These are phyloP conservation scores for Rhynchotus rufescens DNA, from an alignment of 2,797 vertebrate genomes.

Conservation along the genomic window DNA sequence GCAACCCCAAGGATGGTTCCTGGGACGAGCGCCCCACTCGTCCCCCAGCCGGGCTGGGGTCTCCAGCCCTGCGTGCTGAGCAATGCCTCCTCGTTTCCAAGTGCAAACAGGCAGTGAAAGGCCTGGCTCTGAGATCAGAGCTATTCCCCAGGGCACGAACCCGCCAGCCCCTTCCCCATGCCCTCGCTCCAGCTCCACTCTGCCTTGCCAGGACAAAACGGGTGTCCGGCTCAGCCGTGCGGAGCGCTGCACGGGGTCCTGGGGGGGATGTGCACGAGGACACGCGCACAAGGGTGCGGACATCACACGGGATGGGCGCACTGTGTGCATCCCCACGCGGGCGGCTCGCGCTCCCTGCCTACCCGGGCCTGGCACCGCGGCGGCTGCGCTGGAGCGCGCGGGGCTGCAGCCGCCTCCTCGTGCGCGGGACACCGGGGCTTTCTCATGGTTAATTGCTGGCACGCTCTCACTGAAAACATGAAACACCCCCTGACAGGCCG, in stretches of 20 bases:
- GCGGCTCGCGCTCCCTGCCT: background rate
- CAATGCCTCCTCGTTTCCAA: conserved; percentile 49
- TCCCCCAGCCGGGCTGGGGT: background rate
- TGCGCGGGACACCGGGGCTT: conserved; percentile 82
- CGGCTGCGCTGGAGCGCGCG: conserved; percentile 44
- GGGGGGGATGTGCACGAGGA: background rate
- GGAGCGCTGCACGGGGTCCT: too few species aligned
- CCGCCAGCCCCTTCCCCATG: conserved; percentile 21
- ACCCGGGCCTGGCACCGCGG: background rate
- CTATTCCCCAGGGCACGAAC: conserved; percentile 67
- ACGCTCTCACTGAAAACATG: conserved; percentile 88
- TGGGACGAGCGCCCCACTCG: background rate
- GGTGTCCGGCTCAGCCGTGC: too few species aligned
- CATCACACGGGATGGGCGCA: background rate
- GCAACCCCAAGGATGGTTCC: background rate
- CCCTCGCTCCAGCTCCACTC: conserved; percentile 2
- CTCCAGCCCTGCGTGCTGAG: conserved; percentile 45
- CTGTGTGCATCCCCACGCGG: fast-evolving
- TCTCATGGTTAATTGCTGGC: conserved; percentile 93
- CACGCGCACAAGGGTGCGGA: background rate
- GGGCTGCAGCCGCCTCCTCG: conserved; percentile 63
- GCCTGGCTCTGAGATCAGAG: conserved; percentile 62
- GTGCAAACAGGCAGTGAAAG: conserved; percentile 58
- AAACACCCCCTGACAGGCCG: conserved; percentile 89
- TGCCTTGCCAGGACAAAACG: too few species aligned